Base-by-base conservation (phyloP, 2,888 invertebrate species). In the Volucella bombylans region DNA sequence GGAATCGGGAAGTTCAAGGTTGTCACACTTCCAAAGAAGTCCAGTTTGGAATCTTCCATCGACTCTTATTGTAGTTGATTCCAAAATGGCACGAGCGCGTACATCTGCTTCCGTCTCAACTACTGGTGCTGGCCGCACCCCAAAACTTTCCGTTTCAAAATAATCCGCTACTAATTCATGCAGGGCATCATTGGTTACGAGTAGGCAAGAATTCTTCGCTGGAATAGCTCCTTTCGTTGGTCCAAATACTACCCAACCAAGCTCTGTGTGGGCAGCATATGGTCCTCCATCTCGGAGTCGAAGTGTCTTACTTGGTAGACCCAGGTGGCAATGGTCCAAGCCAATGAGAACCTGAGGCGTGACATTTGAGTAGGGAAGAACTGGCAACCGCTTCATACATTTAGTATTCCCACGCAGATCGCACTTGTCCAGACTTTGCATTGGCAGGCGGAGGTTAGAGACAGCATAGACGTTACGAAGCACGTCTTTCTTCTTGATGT, bases 211-310 rank as follows among this genome's bases (percentile, higher is more conserved):
- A 47, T 1, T 43, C 54, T 38, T 47, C 31, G 62, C 4, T 71
- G 64, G 39, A 18, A 38, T 38, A 6, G 47, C 4, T 59, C 14
- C 47, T 39, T 64, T 18, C 0, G 45, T 59, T 39, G 79, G 65
- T 59, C 85, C 80, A 67, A 82, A 86, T 8, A 86, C 80, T 23
- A 23, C 23, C 23, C 23, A 23, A 23, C 23, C 23, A 8, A 83
- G 64, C 12, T 86, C 68, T 2, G 82, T 87, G 11, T 86, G 61
- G 23, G 82, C 74, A 6, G 86, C 86, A 67, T 61, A 87, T 8
- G 8, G 67, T 23, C 39, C 50, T 68, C 43, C 31, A 8, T 12
- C 15, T 45, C 31, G 55, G 15, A 76, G 23, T 49, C 39, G 15
- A 49, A 76, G 11, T 4, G 49, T 57, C 49, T 76, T 67, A 57